Evolutionary conservation across 2,113 vertebrate species (phyloP), one percentile per base, ranked within the genome.

Genomic region (Gopherus evgoodei): DNA sequence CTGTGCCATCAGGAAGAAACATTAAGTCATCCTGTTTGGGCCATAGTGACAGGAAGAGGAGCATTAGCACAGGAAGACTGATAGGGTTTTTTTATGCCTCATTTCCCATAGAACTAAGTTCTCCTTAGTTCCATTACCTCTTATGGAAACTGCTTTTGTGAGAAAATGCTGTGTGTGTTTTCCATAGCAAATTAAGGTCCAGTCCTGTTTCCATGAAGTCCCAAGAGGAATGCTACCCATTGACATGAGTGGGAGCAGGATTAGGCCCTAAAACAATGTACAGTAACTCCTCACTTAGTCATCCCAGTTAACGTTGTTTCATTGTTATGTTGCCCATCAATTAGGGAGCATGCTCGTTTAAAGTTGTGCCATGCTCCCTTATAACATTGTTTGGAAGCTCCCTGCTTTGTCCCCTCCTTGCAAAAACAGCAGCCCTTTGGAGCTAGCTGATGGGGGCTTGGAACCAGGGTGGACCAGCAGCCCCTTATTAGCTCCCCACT

Each of bases 101-200:
- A 0, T 10, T 84, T 19, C 56, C 12, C 3, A 0, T 35, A 53
- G 49, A 25, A 57, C 83, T n/a, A 8, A 3, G n/a, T 11, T 42
- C 27, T 89, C 59, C 31, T 65, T 65, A 35, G 31, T 35, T 65
- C 59, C 59, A 35, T 29, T 65, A 65, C 59, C 31, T 65, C 14
- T 35, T 17, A 65, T 65, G 59, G 59, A 65, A 65, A 65, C 59
- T 35, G 59, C 29, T 16, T 65, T 65, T 65, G 59, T 65, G 59
- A 35, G 59, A 35, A 31, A 65, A 35, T 31, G 59, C 31, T 1
- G 14, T 65, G 59, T 65, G 59, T 31, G 29, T 65, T 65, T 65
- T 65, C 59, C 59, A 65, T 65, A 35, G 31, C 29, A 65, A 65
- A 65, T 65, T 65, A 35, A 65, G 31, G 59, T 35, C 29, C 31